Conservation (phyloP, 2,797 vertebrate species). For the Ataeniobius toweri region DNA sequence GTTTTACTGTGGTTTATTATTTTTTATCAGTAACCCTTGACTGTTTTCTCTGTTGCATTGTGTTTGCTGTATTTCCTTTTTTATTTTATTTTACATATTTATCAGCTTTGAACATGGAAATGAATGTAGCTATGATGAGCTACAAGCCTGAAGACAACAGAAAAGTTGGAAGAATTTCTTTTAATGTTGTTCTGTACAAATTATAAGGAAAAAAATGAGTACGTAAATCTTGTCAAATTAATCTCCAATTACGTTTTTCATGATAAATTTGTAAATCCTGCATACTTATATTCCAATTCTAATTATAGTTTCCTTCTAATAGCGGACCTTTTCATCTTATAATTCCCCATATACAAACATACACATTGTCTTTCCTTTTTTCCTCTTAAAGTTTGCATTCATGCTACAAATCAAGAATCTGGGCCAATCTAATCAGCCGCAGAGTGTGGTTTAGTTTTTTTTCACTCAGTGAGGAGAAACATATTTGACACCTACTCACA, state of each 20-base stretch:
- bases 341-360: background rate
- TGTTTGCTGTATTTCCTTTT: background rate
- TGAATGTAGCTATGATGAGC: background rate
- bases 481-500: slow-evolving; percentile 24
- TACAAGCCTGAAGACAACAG: background rate
- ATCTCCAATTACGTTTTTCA: background rate
- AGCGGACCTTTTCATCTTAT: background rate
- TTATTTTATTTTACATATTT: no score
- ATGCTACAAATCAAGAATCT: background rate
- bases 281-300: background rate
- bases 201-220: background rate
- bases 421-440: slow-evolving; percentile 23
- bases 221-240: background rate
- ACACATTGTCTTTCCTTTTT: background rate
- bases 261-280: background rate
- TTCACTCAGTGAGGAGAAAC: slow-evolving; percentile 7
- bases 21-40: background rate
- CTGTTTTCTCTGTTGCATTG: background rate
- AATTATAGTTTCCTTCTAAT: background rate
- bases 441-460: background rate
- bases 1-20: background rate
- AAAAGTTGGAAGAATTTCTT: background rate
- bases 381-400: background rate
- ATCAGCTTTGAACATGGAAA: background rate
- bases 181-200: background rate